Conservation (phyloP, 92 coral and sea anemone species). For the Palythoa grandiflora region DNA sequence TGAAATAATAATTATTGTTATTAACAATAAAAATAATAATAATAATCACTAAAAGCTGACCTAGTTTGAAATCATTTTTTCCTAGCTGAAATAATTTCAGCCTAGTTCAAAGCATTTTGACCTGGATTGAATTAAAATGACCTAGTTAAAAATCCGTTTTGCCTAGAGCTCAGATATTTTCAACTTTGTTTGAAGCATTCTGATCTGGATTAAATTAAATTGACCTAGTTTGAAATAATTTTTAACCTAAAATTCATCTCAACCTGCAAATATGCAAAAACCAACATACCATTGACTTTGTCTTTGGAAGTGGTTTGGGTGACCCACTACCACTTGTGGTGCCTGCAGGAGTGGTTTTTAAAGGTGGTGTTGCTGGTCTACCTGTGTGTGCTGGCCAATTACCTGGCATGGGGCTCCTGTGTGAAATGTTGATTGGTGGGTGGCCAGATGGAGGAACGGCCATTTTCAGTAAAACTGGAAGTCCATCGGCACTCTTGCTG, state of each 20-base stretch:
- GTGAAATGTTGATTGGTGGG: slow-evolving; percentile 77
- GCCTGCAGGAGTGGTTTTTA: slow-evolving; percentile 45
- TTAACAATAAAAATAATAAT: not conserved
- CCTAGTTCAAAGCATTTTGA: no score
- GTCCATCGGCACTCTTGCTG: slow-evolving; percentile 93
- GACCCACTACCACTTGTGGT: not conserved
- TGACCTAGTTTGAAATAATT: no score
- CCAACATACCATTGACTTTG: slow-evolving; percentile 1
- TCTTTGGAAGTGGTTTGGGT: slow-evolving; percentile 28
- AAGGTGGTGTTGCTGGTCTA: slow-evolving; percentile 54
- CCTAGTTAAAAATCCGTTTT: no score
- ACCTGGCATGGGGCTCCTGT: slow-evolving; percentile 43
- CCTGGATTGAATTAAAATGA: no score
- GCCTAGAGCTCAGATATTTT: no score
- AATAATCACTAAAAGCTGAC: no score
- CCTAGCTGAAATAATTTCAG: no score
- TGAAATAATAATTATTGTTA: not conserved
- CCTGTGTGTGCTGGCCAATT: slow-evolving; percentile 47
- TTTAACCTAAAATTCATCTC: no score
- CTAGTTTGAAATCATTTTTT: no score
- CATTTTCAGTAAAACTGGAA: slow-evolving; percentile 85
- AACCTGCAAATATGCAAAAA: not conserved
- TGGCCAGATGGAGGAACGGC: slow-evolving; percentile 90
- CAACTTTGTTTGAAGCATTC: no score
- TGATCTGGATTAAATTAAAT: no score